Base-by-base conservation (phyloP, 2,888 invertebrate species). In the Euplagia quadripunctaria region DNA sequence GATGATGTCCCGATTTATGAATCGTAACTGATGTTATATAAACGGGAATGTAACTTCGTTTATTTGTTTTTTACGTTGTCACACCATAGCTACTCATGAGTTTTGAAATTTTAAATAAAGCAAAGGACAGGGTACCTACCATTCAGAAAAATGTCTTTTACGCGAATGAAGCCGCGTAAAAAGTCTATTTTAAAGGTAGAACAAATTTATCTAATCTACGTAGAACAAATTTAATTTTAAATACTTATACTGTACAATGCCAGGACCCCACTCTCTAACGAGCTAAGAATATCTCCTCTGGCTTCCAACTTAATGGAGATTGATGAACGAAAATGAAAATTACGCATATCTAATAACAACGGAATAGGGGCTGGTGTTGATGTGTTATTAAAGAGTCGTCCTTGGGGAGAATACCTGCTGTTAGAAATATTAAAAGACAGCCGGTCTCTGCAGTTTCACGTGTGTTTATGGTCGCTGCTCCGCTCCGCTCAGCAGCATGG, bases 261-360 rank as follows among this genome's bases (percentile, higher is more conserved):
- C 14, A 2, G 6, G 12, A n/a, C 42, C 43, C 5, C n/a, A 31
- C 20, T 52, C 52, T 43, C 43, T 20, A 43, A 17, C 58, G 58
- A 58, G 31, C 43, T 61, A 12, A 9, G 46, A 17, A 58, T 58
- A 58, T 61, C 61, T 52, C 49, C 31, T 46, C 69, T 68, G 64
- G 20, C 64, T 70, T 64, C 51, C 49, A 66, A 66, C 65, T 66
- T 66, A 66, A 73, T 66, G 42, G 61, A 73, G 69, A 73, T 73
- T 73, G 65, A 73, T 73, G 73, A 69, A 49, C 20, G 61, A 51
- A 70, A 70, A 61, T 9, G 64, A 58, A 69, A 65, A 73, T 69
- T 58, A n/a, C 41, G 17, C 64, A 20, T n/a, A 41, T 46, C 64
- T 58, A 68, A 52, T 71, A 61, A 71, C 41, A 71, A 4, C 20